Evolutionary conservation across 1,140 invertebrate species (phyloP), one percentile per base, ranked within the genome.

Genomic region (Linepithema humile): DNA sequence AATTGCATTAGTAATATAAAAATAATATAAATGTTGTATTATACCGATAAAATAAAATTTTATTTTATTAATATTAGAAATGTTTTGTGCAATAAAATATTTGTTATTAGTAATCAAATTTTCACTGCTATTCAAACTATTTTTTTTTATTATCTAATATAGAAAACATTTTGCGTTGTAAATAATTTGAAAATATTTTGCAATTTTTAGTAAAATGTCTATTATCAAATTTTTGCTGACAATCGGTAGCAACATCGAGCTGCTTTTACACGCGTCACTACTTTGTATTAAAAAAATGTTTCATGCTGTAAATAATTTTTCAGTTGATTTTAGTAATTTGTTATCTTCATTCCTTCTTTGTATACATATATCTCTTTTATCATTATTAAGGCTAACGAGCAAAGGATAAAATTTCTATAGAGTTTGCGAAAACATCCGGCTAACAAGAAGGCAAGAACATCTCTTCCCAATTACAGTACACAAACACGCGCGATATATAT

Each of bases 381-480:
- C 45, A 74, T 5, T 12, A 4, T 64, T 26, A 23, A 26, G 1
- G 1, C 2, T 9, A 55, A 57, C 20, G 20, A 75, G 26, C 35
- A 38, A 57, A 17, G 32, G n/a, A 32, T 64, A 35, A 75, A 32
- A 48, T 64, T 32, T 48, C n/a, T 50, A 48, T 62, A 5, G 26
- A 17, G 40, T 48, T 29, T 75, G 26, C 9, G 7, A 53, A 77
- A 77, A 65, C 20, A 65, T 64, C n/a, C n/a, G n/a, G 2, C 10
- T 77, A 50, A 38, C 20, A 17, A 64, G 20, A 35, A 62, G 26
- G n/a, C n/a, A 48, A 48, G 5, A 77, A 65, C 20, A 53, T 50
- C 40, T 40, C 26, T 75, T 35, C 3, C 20, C 40, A 77, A 77
- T 77, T 77, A 77, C 12, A 7, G 15, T 12, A 50, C 10, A 64